Evolutionary conservation across 2,888 invertebrate species (phyloP), one percentile per base, ranked within the genome.

Genomic region (Zaprionus bogoriensis): DNA sequence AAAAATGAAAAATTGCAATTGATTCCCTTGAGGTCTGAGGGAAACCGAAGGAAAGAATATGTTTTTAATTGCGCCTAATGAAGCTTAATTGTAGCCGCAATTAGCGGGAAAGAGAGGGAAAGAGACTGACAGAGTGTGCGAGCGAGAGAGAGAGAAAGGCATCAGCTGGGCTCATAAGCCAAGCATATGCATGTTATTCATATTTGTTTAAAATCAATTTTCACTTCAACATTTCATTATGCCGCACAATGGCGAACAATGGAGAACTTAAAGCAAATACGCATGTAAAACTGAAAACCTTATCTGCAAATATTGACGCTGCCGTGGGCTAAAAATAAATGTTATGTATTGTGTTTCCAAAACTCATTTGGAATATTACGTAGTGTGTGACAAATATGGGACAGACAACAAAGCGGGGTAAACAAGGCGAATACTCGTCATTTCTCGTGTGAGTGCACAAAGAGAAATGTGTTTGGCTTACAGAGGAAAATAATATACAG

Each of bases 31-130:
- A 17, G 32, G 7, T 36, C 17, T 36, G 2, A 17, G 32, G 50
- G 58, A 41, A 51, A 59, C 32, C 27, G 60, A 36, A 70, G 22
- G 41, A 55, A 70, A 59, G 60, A 67, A 58, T 67, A 44, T 14
- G 41, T 36, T 47, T 69, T 5, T 39, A 19, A 39, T 39, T 77
- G 72, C 63, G 59, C 44, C 67, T 67, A 78, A 70, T 73, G 62
- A 79, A 58, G 59, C 50, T 52, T 52, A 82, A 76, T 82, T 82
- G 62, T 62, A 23, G 41, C 23, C 44, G 32, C 62, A 75, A 65
- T 67, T 65, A 44, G 42, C 3, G 14, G 1, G 12, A 39, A n/a
- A n/a, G n/a, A 36, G 17, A 41, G 7, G 12, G 28, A 25, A 20
- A 14, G 6, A 22, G 22, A 22, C n/a, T n/a, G n/a, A n/a, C n/a